Percentiles rank a stretch among this genome's conserved stretches.
phyloP scores from a whole-genome alignment of 1,140 invertebrate genomes.

The Trissolcus basalis region DNA sequence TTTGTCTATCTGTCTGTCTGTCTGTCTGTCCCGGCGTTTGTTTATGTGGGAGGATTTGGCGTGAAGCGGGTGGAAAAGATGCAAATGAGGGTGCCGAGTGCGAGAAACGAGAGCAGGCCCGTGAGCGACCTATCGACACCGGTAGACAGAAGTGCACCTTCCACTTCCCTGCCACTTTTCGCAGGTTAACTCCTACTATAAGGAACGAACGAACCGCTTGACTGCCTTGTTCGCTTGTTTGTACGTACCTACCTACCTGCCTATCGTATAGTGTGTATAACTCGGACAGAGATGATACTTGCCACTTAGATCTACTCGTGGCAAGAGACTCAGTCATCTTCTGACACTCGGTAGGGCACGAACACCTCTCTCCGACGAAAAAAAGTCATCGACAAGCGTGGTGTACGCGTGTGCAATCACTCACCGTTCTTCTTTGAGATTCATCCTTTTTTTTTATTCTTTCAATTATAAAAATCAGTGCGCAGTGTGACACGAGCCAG shows the following conservation, averaged over 20 bases:
- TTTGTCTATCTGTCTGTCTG: too few relatives aligned
- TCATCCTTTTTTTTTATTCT: too few relatives aligned
- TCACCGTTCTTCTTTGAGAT: too few relatives aligned
- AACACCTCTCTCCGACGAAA: constrained; percentile 32
- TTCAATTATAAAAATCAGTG: constrained; percentile 71
- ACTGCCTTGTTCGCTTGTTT: constrained; percentile 54
- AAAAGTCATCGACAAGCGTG: constrained; percentile 13
- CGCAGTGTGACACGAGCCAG: constrained; percentile 63
- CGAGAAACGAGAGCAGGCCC: constrained; percentile 41
- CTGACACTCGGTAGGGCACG: constrained; percentile 69
- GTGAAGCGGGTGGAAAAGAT: constrained; percentile 4
- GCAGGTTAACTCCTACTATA: constrained; percentile 70
- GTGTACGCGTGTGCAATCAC: constrained; percentile 14
- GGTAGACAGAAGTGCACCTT: constrained; percentile 64
- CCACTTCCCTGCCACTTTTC: constrained; percentile 66
- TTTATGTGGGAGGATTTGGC: not conserved
- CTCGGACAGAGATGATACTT: constrained; percentile 67
- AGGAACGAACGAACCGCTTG: constrained; percentile 61
- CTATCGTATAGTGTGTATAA: constrained; percentile 59
- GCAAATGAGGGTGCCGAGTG: constrained; percentile 25
- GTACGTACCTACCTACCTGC: constrained; percentile 60
- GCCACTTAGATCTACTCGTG: constrained; percentile 60
- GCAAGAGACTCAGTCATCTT: constrained; percentile 68
- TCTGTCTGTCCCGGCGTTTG: too few relatives aligned
- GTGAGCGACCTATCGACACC: constrained; percentile 60